Conservation (phyloP, 2,113 vertebrate species). For the Mirza zaza region DNA sequence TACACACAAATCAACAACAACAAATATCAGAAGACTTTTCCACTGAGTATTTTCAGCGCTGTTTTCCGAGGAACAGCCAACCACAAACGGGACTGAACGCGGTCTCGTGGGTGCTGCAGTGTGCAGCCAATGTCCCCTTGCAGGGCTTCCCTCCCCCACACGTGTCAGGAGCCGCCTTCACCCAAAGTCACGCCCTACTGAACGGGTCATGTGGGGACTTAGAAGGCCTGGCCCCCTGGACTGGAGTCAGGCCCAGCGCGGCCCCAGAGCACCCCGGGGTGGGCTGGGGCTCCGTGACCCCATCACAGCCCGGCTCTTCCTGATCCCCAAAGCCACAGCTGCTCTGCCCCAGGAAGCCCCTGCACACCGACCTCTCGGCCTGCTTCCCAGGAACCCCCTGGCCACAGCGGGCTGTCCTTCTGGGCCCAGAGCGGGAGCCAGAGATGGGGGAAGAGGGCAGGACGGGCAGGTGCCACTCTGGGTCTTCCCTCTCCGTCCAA, state of each 20-base stretch:
- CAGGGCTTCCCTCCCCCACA: neutral
- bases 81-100: accelerated
- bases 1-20: neutral
- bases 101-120: accelerated
- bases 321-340: neutral
- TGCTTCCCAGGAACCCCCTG: neutral
- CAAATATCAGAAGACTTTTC: neutral
- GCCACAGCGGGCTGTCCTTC: neutral
- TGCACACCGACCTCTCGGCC: accelerated
- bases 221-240: neutral
- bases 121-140: neutral
- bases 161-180: accelerated
- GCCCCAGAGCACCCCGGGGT: neutral
- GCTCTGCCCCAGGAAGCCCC: neutral
- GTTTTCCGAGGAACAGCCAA: neutral
- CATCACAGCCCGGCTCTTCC: neutral
- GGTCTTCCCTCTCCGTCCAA: neutral
- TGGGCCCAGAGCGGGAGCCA: neutral
- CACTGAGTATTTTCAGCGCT: neutral
- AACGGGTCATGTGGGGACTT: accelerated
- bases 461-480: accelerated
- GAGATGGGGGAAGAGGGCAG: neutral
- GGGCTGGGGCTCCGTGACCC: neutral
- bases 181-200: neutral
- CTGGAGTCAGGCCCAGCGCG: neutral